Conservation (phyloP, 1,140 invertebrate species). For the Caerostris extrusa region DNA sequence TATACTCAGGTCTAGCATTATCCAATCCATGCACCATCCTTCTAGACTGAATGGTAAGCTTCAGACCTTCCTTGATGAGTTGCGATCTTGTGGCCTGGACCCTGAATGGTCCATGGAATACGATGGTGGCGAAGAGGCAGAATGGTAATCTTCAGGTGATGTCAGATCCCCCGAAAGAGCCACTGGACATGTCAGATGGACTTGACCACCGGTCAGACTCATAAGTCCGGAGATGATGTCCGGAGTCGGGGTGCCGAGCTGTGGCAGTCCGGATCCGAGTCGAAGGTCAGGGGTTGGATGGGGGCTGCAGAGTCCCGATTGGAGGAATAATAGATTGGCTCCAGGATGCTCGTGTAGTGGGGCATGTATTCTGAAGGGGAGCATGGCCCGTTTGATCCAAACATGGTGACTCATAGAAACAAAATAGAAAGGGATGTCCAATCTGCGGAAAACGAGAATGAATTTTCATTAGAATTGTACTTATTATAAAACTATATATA, state of each 20-base stretch:
- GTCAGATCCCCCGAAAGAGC: slow-evolving; percentile 50
- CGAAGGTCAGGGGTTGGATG: slow-evolving; percentile 26
- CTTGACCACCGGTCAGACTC: slow-evolving; percentile 64
- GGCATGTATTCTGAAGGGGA: slow-evolving; percentile 71
- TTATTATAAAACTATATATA: too few relatives aligned
- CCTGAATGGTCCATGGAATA: slow-evolving; percentile 83
- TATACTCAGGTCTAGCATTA: slow-evolving; percentile 65
- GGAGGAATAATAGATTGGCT: slow-evolving; percentile 64
- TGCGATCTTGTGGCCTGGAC: slow-evolving; percentile 92
- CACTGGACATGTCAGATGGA: slow-evolving; percentile 56
- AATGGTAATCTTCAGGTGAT: slow-evolving; percentile 58
- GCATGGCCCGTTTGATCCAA: slow-evolving; percentile 73
- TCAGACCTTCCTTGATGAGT: slow-evolving; percentile 95
- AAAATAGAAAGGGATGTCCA: not conserved
- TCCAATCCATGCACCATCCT: slow-evolving; percentile 84
- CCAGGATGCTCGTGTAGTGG: slow-evolving; percentile 67
- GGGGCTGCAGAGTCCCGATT: not conserved
- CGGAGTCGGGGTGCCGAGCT: slow-evolving; percentile 75
- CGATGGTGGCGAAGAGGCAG: slow-evolving; percentile 48
- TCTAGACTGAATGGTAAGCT: slow-evolving; percentile 93
- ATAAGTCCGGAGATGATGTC: slow-evolving; percentile 75
- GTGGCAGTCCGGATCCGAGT: slow-evolving; percentile 69
- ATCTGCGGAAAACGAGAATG: not conserved
- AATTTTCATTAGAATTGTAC: not conserved
- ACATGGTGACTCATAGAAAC: slow-evolving; percentile 75